Evolutionary conservation across 2,113 vertebrate genomes (phyloP).

Genomic region (Corvus moneduloides): DNA sequence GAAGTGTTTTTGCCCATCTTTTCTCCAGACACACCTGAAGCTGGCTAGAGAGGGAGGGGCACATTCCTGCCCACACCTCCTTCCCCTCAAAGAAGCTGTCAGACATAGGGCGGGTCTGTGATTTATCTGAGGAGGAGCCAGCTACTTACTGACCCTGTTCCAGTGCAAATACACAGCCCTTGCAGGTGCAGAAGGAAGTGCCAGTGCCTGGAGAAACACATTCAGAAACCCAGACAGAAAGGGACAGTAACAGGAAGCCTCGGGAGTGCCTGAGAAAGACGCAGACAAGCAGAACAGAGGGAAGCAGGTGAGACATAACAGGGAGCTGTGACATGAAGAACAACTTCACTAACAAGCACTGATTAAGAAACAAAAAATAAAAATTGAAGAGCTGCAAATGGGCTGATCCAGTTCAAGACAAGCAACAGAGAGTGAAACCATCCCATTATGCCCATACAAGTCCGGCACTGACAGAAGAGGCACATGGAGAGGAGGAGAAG

Average conservation of each 20-base stretch:
- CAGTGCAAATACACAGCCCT: not conserved
- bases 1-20: not conserved
- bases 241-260: not conserved
- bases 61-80: not conserved
- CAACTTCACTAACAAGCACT: not conserved
- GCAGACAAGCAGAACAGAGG: not conserved
- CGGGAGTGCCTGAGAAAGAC: not conserved
- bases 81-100: not conserved
- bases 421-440: not conserved
- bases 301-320: not conserved
- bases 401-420: not conserved
- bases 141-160: not conserved
- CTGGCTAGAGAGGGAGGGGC: not conserved
- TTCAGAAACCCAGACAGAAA: not conserved
- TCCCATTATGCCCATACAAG: not conserved
- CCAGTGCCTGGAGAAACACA: not conserved
- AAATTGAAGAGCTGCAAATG: not conserved
- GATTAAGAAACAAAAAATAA: not conserved
- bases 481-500: not conserved
- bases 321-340: not conserved
- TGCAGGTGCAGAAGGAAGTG: not conserved
- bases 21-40: not conserved
- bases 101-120: not conserved
- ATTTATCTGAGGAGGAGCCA: conserved; percentile 10
- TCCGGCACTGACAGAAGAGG: not conserved